Evolutionary conservation across 2,888 invertebrate genomes (phyloP), one percentile per base, ranked within the genome.

Genomic region (Acanthosepion lycidas): DNA sequence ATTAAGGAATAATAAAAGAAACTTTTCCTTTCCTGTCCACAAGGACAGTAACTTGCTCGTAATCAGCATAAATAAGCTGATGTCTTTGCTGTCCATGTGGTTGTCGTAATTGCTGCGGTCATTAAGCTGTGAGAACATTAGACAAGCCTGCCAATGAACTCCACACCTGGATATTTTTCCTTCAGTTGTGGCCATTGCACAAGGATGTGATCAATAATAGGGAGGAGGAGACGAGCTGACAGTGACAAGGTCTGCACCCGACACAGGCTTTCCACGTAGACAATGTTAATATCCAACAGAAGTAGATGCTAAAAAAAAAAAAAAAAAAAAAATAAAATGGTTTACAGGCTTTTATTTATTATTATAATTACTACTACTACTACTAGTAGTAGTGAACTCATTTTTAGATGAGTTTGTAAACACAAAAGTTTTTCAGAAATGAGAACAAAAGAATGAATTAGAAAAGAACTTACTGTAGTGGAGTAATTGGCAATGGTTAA

Each of bases 241-340:
- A 99, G 97, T 1, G 99, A 99, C 92, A 99, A 98, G 26, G 98
- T 98, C 96, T 98, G 98, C 0, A 99, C 99, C 96, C 99, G 98
- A 97, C 99, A 99, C 96, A 99, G 98, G 97, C 99, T 99, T 97
- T 99, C 99, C 94, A 99, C 98, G 97, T 99, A 99, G 94, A 99
- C 98, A 95, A 99, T 98, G 97, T 42, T 94, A 23, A 94, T 55
- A 94, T 94, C 64, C 64, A 59, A 18, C n/a, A 94, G 55, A 55
- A 94, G 42, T n/a, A 59, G 42, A 55, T 94, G 55, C 55, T 59
- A 26, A n/a, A 94, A 55, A 59, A 42, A 1, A 28, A 51, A 48
- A 92, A 26, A n/a, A 94, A 55, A 59, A 42, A 1, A 28, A 51
- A 48, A 92, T 23, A 49, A 4, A 33, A 33, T 33, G 18, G 33